phyloP scores from a whole-genome alignment of 2,888 invertebrate genomes.

The Dascillus cervinus region DNA sequence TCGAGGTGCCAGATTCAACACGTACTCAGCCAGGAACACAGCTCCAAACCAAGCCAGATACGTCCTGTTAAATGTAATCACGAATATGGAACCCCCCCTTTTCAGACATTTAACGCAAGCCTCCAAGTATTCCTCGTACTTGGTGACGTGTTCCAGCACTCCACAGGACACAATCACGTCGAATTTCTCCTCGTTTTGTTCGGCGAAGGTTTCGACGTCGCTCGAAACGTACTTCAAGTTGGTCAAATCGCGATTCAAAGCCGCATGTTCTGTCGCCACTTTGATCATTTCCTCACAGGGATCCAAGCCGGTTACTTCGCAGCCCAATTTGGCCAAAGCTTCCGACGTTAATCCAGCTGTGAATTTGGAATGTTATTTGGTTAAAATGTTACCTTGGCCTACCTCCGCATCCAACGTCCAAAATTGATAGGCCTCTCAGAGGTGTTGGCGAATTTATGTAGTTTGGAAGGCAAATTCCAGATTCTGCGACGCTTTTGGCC shows the following conservation, averaged over 20 bases:
- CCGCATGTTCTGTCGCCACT: constrained; percentile 58
- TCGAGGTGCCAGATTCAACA: constrained; percentile 62
- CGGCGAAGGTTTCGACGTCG: constrained; percentile 49
- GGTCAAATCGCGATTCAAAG: constrained; percentile 36
- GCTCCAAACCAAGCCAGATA: constrained; percentile 57
- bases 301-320: constrained; percentile 74
- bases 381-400: constrained; percentile 34
- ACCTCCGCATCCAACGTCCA: constrained; percentile 91
- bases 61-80: constrained; percentile 61
- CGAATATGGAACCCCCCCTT: constrained; percentile 61
- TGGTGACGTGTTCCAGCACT: constrained; percentile 79
- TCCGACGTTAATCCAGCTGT: constrained; percentile 38
- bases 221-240: constrained; percentile 45
- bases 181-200: constrained; percentile 47
- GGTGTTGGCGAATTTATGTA: constrained; percentile 47
- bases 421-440: constrained; percentile 56
- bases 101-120: constrained; percentile 51
- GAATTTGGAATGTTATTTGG: constrained; percentile 5
- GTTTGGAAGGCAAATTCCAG: constrained; percentile 35
- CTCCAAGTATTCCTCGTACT: constrained; percentile 62
- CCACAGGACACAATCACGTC: constrained; percentile 86
- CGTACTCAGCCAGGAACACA: constrained; percentile 70
- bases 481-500: constrained; percentile 61
- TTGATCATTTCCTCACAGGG: constrained; percentile 62
- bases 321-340: constrained; percentile 74